Evolutionary conservation across 2,888 invertebrate genomes (phyloP), one percentile per base, ranked within the genome.

Genomic region (Neoitamus cyanurus): DNA sequence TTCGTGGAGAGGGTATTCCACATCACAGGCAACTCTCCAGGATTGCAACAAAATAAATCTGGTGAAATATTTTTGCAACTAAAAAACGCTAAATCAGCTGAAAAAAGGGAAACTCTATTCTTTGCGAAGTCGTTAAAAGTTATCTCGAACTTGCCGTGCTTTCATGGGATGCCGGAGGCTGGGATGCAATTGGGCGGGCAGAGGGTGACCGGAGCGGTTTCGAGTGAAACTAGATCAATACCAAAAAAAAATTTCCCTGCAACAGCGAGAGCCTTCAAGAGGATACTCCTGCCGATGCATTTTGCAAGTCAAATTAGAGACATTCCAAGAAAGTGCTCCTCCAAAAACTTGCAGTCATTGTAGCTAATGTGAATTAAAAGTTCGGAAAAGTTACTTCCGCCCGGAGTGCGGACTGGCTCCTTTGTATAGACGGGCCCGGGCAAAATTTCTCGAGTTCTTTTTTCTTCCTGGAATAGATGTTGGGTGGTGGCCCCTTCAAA

Each of bases 281-380:
- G 58, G 58, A 58, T 25, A 58, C 58, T 58, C 58, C 25, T 58
- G 58, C 58, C 25, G 77, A 77, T 77, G 77, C 77, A 77, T 77
- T 73, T 77, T 77, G 77, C 77, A 77, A 77, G 77, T 77, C 77
- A 77, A 77, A 77, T 77, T 77, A 77, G 77, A 42, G 42, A 77
- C 77, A 77, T 77, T 77, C 30, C 77, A 30, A 42, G 77, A 77
- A 77, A 77, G 77, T 42, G 42, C 77, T 77, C 42, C 46, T 58
- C 37, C 42, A 77, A 77, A 31, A 77, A 77, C 42, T 77, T 77
- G 28, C 77, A 42, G 42, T 37, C 77, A 77, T 77, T 77, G 77
- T 77, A 77, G 77, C 77, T 77, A 77, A 77, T 77, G 77, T 77
- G 77, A 77, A 77, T 77, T 77, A 77, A 77, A 77, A 77, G 77